Evolutionary conservation across 2,888 invertebrate species (phyloP), one percentile per base, ranked within the genome.

Genomic region (Lycaena phlaeas): DNA sequence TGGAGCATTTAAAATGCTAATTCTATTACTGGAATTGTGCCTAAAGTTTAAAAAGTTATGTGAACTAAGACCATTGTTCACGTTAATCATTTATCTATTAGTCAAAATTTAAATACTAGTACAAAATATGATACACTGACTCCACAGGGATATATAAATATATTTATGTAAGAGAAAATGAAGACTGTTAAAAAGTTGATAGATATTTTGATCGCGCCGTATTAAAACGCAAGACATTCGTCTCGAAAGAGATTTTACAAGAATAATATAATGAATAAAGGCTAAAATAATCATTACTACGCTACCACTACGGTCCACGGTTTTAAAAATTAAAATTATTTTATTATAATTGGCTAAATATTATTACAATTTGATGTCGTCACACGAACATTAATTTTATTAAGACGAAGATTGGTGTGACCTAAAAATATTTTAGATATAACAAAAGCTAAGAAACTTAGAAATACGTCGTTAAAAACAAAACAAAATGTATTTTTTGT

Each of bases 161-260:
- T 34, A 34, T 34, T 68, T 68, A 67, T 74, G 64, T 82, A 81
- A 84, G 81, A 68, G 68, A 69, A 81, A 75, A 69, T 67, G 74
- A 84, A 84, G 84, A 84, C 84, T 84, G 84, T 72, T 69, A 54
- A 65, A 74, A 77, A 71, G 65, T 70, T 73, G 71, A 66, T 82
- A 79, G 68, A 73, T 76, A 74, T 75, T 74, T 71, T 72, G 63
- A 66, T 65, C 62, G 64, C 11, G 64, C 18, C 59, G 46, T 40
- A 42, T 56, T 59, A 57, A 57, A 63, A 59, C 49, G 60, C 56
- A 59, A 57, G 63, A 61, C 61, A 59, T 63, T 62, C 47, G 54
- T 60, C 57, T 59, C 57, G 56, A 58, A 54, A 59, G 52, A 53
- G 70, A 61, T 73, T 78, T 75, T 78, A 22, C 12, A 36, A 11